A percentile compares a stretch with the other conserved stretches of the same genome.
phyloP scores from a whole-genome alignment of 1,140 invertebrate species.

The Lepidostoma basale region DNA sequence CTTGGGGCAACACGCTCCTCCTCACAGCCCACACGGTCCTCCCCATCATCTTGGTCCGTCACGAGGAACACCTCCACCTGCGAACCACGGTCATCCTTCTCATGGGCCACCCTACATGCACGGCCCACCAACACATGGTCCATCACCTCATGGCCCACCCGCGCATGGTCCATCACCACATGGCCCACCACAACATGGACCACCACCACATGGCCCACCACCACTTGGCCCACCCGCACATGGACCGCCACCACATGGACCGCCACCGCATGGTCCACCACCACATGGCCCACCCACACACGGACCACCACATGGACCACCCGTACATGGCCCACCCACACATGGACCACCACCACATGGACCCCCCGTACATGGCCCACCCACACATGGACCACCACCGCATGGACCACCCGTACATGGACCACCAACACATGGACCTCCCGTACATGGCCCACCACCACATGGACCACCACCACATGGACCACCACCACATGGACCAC shows the following conservation, averaged over 20 bases:
- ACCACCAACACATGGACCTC: neutral
- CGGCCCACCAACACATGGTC: neutral
- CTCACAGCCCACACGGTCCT: neutral
- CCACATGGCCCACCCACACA: neutral
- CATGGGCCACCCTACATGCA: neutral
- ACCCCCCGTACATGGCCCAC: too few species aligned
- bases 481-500: too few species aligned
- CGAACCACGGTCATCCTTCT: neutral
- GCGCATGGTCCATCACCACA: neutral
- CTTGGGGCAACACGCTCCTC: neutral
- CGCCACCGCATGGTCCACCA: too few species aligned
- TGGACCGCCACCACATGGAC: too few species aligned
- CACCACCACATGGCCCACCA: constrained; percentile 4
- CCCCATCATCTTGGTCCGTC: neutral
- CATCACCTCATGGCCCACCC: constrained; percentile 1
- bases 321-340: too few species aligned
- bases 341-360: too few species aligned
- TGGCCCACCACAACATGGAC: neutral
- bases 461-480: too few species aligned
- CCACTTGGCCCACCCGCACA: too few species aligned
- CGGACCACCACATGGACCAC: too few species aligned
- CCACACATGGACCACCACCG: neutral
- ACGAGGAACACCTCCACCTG: neutral
- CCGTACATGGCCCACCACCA: too few species aligned
- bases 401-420: neutral